Evolutionary conservation across 92 coral and sea anemone species (phyloP), one percentile per base, ranked within the genome.

Genomic region (Porites evermanni): DNA sequence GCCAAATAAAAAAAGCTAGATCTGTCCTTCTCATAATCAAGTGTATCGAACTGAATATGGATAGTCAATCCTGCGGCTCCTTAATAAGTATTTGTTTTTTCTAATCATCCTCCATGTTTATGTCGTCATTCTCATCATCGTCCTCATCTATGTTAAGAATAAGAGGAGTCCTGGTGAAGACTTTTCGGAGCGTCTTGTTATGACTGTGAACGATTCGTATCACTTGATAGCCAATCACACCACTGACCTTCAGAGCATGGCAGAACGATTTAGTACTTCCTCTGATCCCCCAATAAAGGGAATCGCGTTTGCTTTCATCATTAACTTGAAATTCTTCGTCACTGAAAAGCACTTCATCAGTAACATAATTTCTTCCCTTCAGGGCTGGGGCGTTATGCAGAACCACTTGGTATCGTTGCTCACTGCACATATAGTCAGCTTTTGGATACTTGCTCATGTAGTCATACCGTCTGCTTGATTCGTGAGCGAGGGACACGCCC

Each of bases 201-300:
- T 74, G 72, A 50, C 75, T 65, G 21, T 64, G 59, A 0, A 67
- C 77, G 16, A 88, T 54, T 29, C 81, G 68, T 20, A 88, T 75
- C 51, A 83, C 69, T 70, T 88, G 92, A 70, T 75, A 88, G 72
- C 92, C 88, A 77, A 67, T 78, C 61, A 83, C 80, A 47, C 92
- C 92, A 12, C 65, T 76, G 32, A 82, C 78, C 17, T 75, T 56
- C 60, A 88, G 88, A 0, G 92, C 88, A 51, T 68, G 63, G 44
- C 79, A 83, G 88, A 88, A 88, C 5, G 92, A 77, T 60, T 77
- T 88, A 76, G 83, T 84, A 38, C 79, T 32, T 7, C 56, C 54
- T 12, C 56, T 72, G 7, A 12, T 47, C 19, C 76, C 76, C 76
- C 76, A 72, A 87, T 54, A 74, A 47, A 75, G 92, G 19, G 70